Conservation (phyloP, 2,797 vertebrate genomes). For the Harpagifer antarcticus region DNA sequence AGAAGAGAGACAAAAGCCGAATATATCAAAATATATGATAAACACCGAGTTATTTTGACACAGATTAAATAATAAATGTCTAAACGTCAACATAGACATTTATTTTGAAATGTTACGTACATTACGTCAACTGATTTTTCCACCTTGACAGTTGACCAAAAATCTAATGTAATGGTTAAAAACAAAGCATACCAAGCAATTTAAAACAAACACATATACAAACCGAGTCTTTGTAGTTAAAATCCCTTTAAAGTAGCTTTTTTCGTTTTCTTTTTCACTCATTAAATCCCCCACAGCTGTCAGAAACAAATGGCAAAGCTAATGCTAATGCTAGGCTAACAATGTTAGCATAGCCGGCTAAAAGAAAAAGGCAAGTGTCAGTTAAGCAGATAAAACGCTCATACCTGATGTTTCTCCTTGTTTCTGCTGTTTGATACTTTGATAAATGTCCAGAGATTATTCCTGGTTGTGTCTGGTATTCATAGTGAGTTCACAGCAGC, state of each 20-base stretch:
- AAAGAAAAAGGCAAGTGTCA: slow-evolving; percentile 32
- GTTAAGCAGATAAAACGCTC: slow-evolving; percentile 9
- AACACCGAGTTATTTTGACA: neutral
- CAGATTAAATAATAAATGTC: neutral
- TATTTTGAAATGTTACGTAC: slow-evolving; percentile 65
- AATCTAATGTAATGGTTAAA: slow-evolving; percentile 24
- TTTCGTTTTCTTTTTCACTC: neutral
- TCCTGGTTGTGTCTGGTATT: slow-evolving; percentile 39
- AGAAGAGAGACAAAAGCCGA: too few species aligned
- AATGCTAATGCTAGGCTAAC: slow-evolving; percentile 70
- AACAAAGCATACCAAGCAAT: neutral
- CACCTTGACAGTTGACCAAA: slow-evolving; percentile 45
- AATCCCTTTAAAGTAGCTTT: neutral
- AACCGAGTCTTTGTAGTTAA: neutral
- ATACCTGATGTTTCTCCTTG: slow-evolving; percentile 57
- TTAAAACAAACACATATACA: neutral
- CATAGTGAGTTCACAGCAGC: slow-evolving; percentile 43
- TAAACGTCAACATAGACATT: neutral
- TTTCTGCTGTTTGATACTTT: neutral
- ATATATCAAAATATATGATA: neutral
- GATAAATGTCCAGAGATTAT: slow-evolving; percentile 9
- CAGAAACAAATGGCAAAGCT: slow-evolving; percentile 28
- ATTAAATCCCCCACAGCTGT: slow-evolving; percentile 25
- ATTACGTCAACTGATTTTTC: neutral
- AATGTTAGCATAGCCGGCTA: slow-evolving; percentile 68